Evolutionary conservation across 2,888 invertebrate species (phyloP).

Genomic region (Nephrotoma flavescens): DNA sequence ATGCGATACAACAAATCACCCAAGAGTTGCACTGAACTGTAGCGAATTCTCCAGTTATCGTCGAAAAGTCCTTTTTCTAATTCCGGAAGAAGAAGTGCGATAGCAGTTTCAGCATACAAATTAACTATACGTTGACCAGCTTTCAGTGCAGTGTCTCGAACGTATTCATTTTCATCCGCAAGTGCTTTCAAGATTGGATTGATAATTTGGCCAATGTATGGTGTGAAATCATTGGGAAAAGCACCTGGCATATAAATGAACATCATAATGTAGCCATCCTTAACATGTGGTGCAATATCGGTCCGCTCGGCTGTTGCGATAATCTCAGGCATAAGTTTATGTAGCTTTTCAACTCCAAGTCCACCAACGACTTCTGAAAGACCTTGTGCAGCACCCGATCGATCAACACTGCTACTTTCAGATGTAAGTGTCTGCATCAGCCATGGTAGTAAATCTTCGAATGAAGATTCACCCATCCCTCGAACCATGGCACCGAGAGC

Average conservation of each 20-base stretch:
- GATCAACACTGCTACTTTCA: constrained; percentile 87
- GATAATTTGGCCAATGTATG: constrained; percentile 92
- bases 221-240: constrained; percentile 88
- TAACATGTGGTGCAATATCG: constrained; percentile 91
- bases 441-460: constrained; percentile 95
- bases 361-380: constrained; percentile 96
- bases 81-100: constrained; percentile 82
- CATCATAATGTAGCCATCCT: constrained; percentile 99
- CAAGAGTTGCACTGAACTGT: constrained; percentile 84
- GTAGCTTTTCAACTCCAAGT: constrained; percentile 84
- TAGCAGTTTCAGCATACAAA: constrained; percentile 90
- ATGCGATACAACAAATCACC: constrained; percentile 93
- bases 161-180: constrained; percentile 98
- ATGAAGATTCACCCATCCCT: constrained; percentile 92
- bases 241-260: constrained; percentile 98
- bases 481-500: constrained; percentile 96
- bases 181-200: constrained; percentile 93
- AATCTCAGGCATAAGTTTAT: constrained; percentile 94
- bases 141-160: constrained; percentile 89
- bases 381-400: constrained; percentile 92
- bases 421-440: constrained; percentile 95
- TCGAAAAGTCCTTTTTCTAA: constrained; percentile 89
- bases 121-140: constrained; percentile 96
- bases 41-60: constrained; percentile 96
- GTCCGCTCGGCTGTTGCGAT: constrained; percentile 85